These are phyloP conservation scores for honey bee (Apis mellifera) DNA, from an alignment of 1,140 invertebrate species.

Conservation along the genomic window DNA sequence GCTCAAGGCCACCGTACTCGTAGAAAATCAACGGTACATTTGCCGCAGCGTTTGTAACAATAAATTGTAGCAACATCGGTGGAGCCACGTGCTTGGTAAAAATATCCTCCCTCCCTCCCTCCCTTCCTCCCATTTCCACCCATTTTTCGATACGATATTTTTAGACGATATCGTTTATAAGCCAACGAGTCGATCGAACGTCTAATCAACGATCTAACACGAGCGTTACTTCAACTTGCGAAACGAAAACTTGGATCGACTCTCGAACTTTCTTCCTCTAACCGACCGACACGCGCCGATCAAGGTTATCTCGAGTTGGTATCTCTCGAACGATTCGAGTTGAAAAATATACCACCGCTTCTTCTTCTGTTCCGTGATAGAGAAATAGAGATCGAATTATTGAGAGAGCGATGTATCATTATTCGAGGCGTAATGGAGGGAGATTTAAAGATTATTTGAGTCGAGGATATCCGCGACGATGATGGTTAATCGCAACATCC, in stretches of 20 bases:
- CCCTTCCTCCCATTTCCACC: not conserved
- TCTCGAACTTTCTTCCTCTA: too few species aligned
- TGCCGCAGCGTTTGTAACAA: slow-evolving; percentile 55
- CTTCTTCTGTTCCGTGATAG: not conserved
- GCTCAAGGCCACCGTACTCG: slow-evolving; percentile 66
- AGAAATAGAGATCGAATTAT: not conserved
- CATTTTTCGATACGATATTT: not conserved
- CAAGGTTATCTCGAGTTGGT: too few species aligned
- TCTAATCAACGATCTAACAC: too few species aligned
- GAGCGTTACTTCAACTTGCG: too few species aligned
- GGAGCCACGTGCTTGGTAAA: not conserved
- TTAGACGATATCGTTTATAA: too few species aligned
- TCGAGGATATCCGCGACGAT: not conserved
- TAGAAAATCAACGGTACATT: slow-evolving; percentile 70
- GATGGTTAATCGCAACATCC: not conserved
- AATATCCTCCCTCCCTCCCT: too few species aligned
- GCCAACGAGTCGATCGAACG: too few species aligned
- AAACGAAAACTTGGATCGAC: too few species aligned
- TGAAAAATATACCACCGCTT: too few species aligned
- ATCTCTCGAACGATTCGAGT: too few species aligned
- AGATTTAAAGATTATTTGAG: not conserved
- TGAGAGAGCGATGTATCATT: not conserved
- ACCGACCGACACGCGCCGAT: too few species aligned
- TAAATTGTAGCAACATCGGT: slow-evolving; percentile 48
- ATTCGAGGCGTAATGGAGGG: not conserved